Evolutionary conservation across 2,888 invertebrate species (phyloP).

Genomic region (Hydroisotoma schaefferi): DNA sequence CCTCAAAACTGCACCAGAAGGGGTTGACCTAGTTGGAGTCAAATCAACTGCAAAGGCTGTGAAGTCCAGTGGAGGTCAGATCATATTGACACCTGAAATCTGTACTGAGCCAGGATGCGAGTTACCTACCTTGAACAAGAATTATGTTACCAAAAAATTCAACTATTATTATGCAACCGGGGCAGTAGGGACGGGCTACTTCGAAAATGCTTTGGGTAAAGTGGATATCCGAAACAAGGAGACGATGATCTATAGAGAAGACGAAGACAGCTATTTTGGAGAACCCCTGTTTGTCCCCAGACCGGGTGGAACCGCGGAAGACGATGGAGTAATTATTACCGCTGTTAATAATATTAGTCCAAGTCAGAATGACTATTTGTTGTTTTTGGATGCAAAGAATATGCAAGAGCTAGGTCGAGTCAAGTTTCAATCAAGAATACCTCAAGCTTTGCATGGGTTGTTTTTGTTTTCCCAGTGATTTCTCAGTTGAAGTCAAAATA

Average conservation of each 20-base stretch:
- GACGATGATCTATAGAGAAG: background rate
- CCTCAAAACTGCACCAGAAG: constrained; percentile 43
- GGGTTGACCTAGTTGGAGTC: constrained; percentile 51
- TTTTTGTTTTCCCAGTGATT: constrained; percentile 26
- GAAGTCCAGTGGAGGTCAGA: constrained; percentile 48
- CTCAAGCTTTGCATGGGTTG: constrained; percentile 50
- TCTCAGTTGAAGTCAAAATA: too few relatives aligned
- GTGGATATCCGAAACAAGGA: constrained; percentile 28
- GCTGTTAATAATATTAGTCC: constrained; percentile 49
- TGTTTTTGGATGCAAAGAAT: constrained; percentile 52
- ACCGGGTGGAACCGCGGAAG: constrained; percentile 52
- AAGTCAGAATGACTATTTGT: constrained; percentile 48
- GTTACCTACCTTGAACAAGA: constrained; percentile 55
- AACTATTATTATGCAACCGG: constrained; percentile 55
- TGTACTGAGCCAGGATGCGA: constrained; percentile 52
- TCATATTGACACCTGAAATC: constrained; percentile 48
- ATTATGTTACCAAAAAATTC: constrained; percentile 52
- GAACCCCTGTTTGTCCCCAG: constrained; percentile 55
- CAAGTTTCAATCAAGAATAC: constrained; percentile 49
- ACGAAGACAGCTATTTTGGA: constrained; percentile 36
- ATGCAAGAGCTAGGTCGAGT: constrained; percentile 53
- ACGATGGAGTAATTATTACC: constrained; percentile 53
- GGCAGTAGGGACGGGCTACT: constrained; percentile 49
- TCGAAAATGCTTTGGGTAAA: constrained; percentile 50
- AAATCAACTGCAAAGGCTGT: constrained; percentile 51